These are phyloP conservation scores for Leptobrachium leishanense DNA, from an alignment of 2,113 vertebrate genomes.

Conservation along the genomic window DNA sequence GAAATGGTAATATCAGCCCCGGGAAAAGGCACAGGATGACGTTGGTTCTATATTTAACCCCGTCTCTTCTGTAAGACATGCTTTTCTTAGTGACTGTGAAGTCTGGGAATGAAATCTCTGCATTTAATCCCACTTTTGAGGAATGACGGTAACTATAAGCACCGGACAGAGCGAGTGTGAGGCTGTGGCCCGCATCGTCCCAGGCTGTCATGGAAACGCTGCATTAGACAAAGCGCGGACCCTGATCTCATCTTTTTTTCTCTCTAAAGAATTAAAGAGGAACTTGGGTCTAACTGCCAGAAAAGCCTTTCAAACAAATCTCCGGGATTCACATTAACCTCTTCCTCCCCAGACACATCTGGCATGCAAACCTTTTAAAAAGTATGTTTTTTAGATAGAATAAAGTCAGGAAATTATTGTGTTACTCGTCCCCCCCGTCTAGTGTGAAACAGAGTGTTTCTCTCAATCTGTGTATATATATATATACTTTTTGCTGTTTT, in stretches of 20 bases:
- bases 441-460: no score
- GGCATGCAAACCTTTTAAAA: no score
- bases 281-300: not conserved
- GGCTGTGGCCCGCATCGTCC: not conserved
- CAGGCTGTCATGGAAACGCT: conserved; percentile 3
- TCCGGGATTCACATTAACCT: not conserved
- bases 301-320: not conserved
- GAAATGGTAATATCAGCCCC: not conserved
- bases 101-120: not conserved
- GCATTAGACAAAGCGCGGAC: not conserved
- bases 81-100: not conserved
- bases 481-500: no score
- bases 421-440: no score
- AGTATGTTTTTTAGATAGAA: no score
- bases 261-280: not conserved
- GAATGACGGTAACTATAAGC: not conserved
- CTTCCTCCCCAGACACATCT: no score
- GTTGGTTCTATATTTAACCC: not conserved
- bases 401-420: no score
- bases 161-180: not conserved
- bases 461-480: no score
- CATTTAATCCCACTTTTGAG: not conserved
- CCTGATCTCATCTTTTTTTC: conserved; percentile 20
- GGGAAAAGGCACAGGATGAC: not conserved
- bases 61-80: not conserved